These are phyloP conservation scores for Atractosteus spatula DNA, from an alignment of 2,113 vertebrate genomes.

Conservation along the genomic window DNA sequence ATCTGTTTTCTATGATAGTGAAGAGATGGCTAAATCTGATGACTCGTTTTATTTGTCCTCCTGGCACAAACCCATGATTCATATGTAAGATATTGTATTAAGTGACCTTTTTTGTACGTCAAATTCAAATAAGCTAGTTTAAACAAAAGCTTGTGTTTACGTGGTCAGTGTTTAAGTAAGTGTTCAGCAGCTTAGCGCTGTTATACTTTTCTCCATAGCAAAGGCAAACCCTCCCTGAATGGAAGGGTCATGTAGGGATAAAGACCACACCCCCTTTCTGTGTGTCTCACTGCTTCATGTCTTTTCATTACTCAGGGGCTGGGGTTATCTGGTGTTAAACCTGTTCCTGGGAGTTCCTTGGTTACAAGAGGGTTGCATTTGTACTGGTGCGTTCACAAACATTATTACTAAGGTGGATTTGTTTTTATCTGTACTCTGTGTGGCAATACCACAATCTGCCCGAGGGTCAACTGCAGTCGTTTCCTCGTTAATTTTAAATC, in stretches of 20 bases:
- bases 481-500: too few species aligned
- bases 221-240: not conserved
- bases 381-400: constrained; percentile 54
- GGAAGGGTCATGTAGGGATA: constrained; percentile 54
- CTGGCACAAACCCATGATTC: not conserved
- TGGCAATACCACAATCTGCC: too few species aligned
- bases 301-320: constrained; percentile 37
- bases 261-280: constrained; percentile 42
- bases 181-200: not conserved
- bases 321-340: constrained; percentile 55
- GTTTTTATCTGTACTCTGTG: too few species aligned
- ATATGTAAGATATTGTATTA: not conserved
- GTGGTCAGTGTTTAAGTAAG: constrained; percentile 7
- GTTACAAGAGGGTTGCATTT: constrained; percentile 46
- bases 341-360: constrained; percentile 54
- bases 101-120: constrained; percentile 11
- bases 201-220: constrained; percentile 11
- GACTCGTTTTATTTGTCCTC: constrained; percentile 23
- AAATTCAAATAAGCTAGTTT: constrained; percentile 22
- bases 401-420: constrained; percentile 16
- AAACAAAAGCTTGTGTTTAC: constrained; percentile 21
- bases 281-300: constrained; percentile 13
- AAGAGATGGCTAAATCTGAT: constrained; percentile 22
- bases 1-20: too few species aligned
- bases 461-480: too few species aligned